Base-by-base conservation (phyloP, 30 jellyfish, hydroid and myxozoan genomes). In the Turritopsis rubra region DNA sequence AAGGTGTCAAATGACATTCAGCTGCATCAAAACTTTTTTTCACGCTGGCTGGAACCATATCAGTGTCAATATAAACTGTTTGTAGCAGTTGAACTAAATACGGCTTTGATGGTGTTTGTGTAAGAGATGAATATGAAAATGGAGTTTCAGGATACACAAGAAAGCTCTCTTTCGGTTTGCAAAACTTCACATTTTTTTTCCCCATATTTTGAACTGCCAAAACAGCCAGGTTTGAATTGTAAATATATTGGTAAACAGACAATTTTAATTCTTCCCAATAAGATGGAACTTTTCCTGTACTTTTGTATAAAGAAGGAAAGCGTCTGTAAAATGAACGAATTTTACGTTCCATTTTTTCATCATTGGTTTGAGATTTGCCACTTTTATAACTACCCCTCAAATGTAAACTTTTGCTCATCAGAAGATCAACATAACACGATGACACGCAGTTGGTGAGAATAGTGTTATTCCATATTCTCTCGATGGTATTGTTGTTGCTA, bases 361-460 rank as follows among this genome's bases (percentile, higher is more conserved):
- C 30, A 27, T 68, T n/a, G n/a, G n/a, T n/a, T n/a, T n/a, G n/a
- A n/a, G n/a, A n/a, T n/a, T n/a, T n/a, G n/a, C n/a, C 77, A 68
- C 0, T 27, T 68, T 68, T 19, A 23, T 23, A 68, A 19, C 22
- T 8, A 8, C 9, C 77, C 9, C 31, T n/a, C 0, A 68, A 68
- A n/a, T 19, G 31, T n/a, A 9, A n/a, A 68, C 31, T 27, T 68
- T 68, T 19, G 9, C 31, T 68, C 0, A 23, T 8, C 77, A 68
- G 77, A 22, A 80, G 80, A 66, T 66, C 83, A 18, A 89, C 71
- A 75, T 89, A 89, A 60, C 95, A 80, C 1, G 97, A 95, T 18
- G 86, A 52, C 21, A 89, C 53, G 81, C 97, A 89, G n/a, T 72
- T 41, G 66, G 75, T 84, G 52, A 89, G 82, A 21, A 89, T 60